Evolutionary conservation across 1,140 invertebrate species (phyloP), one percentile per base, ranked within the genome.

Genomic region (Saccostrea cuccullata): DNA sequence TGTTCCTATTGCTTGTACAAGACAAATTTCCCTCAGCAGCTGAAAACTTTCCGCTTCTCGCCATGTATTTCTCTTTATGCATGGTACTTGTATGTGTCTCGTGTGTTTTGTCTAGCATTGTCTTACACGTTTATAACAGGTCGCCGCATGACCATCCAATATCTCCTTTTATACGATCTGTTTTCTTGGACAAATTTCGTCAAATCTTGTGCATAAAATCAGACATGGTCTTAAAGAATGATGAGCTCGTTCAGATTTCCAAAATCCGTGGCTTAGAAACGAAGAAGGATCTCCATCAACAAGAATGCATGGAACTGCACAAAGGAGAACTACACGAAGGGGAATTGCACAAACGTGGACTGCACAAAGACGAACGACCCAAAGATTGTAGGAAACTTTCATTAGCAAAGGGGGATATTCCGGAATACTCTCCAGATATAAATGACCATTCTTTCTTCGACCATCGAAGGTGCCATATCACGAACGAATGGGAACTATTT

Each of bases 11-110:
- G 64, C 97, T 98, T 96, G 97, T 98, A 95, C 97, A 98, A 94
- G 98, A 98, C 97, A 98, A 97, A 95, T 97, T 98, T 96, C 98
- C 98, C 94, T 97, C 98, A 96, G 97, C 98, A 96, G 98, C 98
- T 96, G 98, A 98, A 96, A 97, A 97, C 96, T 94, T 96, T 91
- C 95, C 95, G 60, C 93, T 95, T 55, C 91, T 96, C 94, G 95
- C 96, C 96, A 95, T 55, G 1, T 84, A 84, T 36, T 84, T 84
- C 55, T 36, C 82, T 0, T 55, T 84, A 55, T 84, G 36, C 55
- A 84, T 84, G 82, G 15, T 26, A 20, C 47, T 84, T 23, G 40
- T 84, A 13, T 55, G 40, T 26, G 0, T 55, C 8, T 47, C 82
- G 8, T 55, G 82, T 56, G n/a, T n/a, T 23, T 26, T 84, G 40